Evolutionary conservation across 2,113 vertebrate genomes (phyloP).

Genomic region (Chionomys nivalis): DNA sequence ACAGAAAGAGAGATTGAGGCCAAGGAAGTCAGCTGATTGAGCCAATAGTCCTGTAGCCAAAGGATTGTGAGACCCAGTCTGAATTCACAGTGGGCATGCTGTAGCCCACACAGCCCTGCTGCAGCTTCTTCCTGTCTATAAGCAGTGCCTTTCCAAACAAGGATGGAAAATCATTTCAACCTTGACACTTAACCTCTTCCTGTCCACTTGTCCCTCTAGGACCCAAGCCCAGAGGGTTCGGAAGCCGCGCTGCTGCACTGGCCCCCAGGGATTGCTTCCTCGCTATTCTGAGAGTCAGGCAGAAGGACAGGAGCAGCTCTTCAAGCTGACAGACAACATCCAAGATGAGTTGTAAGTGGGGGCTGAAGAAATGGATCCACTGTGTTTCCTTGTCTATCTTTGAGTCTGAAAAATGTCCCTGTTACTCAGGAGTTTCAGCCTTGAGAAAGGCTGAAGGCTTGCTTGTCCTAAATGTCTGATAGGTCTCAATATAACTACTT

Average conservation of each 20-base stretch:
- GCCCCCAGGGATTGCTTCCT: constrained; percentile 95
- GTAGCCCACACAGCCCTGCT: fast-evolving
- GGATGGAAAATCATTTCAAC: background rate
- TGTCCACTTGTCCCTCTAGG: constrained; percentile 78
- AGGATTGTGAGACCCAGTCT: background rate
- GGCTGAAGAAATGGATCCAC: fast-evolving
- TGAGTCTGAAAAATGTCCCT: background rate
- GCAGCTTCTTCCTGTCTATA: background rate
- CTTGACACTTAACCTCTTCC: background rate
- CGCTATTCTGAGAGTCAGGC: constrained; percentile 92
- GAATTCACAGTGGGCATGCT: background rate
- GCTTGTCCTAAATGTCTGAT: background rate
- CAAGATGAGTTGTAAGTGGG: constrained; percentile 96
- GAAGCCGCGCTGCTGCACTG: constrained; percentile 94
- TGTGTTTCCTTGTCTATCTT: background rate
- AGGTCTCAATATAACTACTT: background rate
- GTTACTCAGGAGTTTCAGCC: background rate
- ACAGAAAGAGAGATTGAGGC: background rate
- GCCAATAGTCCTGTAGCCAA: background rate
- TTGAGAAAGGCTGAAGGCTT: background rate
- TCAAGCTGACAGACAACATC: constrained; percentile 95
- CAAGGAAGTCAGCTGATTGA: too few relatives aligned
- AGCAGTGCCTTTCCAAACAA: background rate
- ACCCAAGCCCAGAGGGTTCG: constrained; percentile 90
- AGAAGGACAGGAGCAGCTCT: constrained; percentile 96